Percentiles rank a stretch among this genome's conserved stretches.
phyloP scores from a whole-genome alignment of 2,797 vertebrate species.

The Ciconia nigra region DNA sequence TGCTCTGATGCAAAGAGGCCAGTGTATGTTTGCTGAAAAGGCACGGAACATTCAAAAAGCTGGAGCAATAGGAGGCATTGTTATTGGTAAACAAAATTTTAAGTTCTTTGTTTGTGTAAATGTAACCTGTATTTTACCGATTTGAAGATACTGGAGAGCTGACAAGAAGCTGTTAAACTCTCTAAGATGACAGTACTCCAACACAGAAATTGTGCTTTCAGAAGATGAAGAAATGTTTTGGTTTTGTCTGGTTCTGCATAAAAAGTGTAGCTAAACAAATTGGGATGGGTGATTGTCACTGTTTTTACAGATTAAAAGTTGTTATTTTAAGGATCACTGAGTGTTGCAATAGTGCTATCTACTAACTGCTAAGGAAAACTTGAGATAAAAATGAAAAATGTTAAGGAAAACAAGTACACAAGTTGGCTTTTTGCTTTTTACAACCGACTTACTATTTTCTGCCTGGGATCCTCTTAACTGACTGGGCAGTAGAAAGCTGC shows the following conservation, averaged over 20 bases:
- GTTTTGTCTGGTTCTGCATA: neutral
- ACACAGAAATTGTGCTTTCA: neutral
- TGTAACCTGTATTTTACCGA: neutral
- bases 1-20: slow-evolving; percentile 93
- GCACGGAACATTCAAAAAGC: slow-evolving; percentile 95
- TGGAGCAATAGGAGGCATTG: slow-evolving; percentile 94
- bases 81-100: slow-evolving; percentile 85
- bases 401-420: neutral
- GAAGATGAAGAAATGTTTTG: neutral
- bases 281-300: neutral
- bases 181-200: neutral
- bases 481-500: neutral
- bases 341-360: neutral
- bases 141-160: neutral
- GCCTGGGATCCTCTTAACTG: neutral
- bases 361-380: neutral
- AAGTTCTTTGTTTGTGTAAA: neutral
- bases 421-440: neutral
- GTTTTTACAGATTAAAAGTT: neutral
- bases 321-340: neutral
- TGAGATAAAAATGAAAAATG: neutral
- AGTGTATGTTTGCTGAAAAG: slow-evolving; percentile 99
- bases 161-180: neutral
- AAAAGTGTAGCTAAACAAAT: neutral
- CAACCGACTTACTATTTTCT: neutral